Percentiles rank a stretch among this genome's conserved stretches.
Evolutionary conservation across 2,888 invertebrate genomes (phyloP).

Genomic region (Troilus luridus): DNA sequence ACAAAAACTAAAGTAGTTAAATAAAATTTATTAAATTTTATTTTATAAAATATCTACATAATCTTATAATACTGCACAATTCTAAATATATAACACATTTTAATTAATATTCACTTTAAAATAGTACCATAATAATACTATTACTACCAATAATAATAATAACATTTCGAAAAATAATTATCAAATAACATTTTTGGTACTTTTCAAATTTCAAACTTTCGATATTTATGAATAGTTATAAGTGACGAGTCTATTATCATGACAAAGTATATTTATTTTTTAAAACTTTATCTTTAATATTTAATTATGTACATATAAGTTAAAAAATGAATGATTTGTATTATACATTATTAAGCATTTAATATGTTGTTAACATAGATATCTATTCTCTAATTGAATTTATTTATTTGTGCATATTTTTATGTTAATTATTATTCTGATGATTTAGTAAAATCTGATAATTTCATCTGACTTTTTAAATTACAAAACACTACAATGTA

Average conservation of each 20-base stretch:
- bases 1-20: neutral
- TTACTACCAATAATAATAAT: neutral
- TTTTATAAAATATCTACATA: neutral
- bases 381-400: neutral
- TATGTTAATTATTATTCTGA: neutral
- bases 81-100: neutral
- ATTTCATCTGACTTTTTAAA: neutral
- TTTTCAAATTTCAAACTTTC: neutral
- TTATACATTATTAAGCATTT: neutral
- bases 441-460: neutral
- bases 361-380: neutral
- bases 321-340: neutral
- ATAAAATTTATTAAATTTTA: neutral
- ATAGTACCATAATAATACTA: neutral
- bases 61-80: slow-evolving; percentile 10
- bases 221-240: neutral
- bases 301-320: neutral
- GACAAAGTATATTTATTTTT: neutral
- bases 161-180: neutral
- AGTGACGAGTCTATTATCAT: neutral
- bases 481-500: neutral
- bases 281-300: neutral
- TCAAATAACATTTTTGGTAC: neutral
- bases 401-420: neutral
- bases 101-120: neutral